Percentiles rank a stretch among this genome's conserved stretches.
Conservation (phyloP, 2,888 invertebrate species). For the Dendrolimus houi region DNA sequence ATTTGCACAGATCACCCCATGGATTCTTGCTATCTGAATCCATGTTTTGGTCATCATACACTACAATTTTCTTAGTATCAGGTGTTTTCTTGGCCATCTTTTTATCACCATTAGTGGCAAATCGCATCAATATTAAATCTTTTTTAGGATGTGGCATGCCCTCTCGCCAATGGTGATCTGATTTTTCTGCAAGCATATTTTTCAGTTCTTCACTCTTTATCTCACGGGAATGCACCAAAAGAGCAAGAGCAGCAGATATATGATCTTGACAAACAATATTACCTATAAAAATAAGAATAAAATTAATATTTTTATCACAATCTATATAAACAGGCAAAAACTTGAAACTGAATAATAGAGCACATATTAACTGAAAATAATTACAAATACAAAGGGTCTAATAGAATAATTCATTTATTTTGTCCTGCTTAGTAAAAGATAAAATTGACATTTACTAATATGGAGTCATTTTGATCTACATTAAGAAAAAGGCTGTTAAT, state of each 20-base stretch:
- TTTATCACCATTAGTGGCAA: constrained; percentile 85
- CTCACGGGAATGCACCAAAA: constrained; percentile 74
- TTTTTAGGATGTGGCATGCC: constrained; percentile 80
- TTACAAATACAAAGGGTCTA: too few species aligned
- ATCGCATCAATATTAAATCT: constrained; percentile 83
- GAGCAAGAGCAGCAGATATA: constrained; percentile 75
- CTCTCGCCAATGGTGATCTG: constrained; percentile 86
- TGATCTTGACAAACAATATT: constrained; percentile 80
- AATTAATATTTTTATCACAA: not conserved
- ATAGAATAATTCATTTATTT: too few species aligned
- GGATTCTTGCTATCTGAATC: constrained; percentile 77
- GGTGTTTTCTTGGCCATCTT: constrained; percentile 74
- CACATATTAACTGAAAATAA: too few species aligned
- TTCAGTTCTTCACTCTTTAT: constrained; percentile 54
- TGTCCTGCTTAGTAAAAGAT: too few species aligned
- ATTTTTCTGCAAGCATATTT: constrained; percentile 56
- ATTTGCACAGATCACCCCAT: constrained; percentile 83
- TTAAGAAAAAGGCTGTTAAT: too few species aligned
- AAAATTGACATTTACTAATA: too few species aligned
- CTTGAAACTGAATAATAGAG: too few species aligned
- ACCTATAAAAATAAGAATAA: constrained; percentile 52
- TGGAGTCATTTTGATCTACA: too few species aligned
- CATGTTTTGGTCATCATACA: constrained; percentile 36
- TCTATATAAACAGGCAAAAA: too few species aligned
- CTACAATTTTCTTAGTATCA: constrained; percentile 25